Percentiles rank a stretch among this genome's conserved stretches.
Conservation (phyloP, 2,113 vertebrate species). For the Tringa solitaria region DNA sequence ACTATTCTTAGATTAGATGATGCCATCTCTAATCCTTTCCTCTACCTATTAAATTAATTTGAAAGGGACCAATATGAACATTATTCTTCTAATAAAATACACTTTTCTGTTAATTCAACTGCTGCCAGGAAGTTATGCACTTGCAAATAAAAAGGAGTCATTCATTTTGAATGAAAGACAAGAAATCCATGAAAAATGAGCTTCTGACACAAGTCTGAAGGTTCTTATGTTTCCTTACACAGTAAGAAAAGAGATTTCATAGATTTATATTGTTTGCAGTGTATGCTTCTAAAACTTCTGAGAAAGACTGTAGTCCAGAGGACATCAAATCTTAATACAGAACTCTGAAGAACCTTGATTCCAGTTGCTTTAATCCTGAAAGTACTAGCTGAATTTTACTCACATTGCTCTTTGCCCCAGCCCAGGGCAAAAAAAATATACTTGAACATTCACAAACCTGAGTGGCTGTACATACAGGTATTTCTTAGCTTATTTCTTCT, state of each 20-base stretch:
- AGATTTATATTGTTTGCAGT: not conserved
- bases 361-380: not conserved
- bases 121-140: not conserved
- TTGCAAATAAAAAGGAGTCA: not conserved
- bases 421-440: not conserved
- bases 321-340: not conserved
- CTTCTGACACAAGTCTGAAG: not conserved
- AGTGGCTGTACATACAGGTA: not conserved
- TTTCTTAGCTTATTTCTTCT: not conserved
- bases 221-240: not conserved
- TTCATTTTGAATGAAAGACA: not conserved
- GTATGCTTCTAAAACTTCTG: not conserved
- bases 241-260: not conserved
- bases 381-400: not conserved
- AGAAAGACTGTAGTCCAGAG: not conserved
- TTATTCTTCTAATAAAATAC: not conserved
- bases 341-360: not conserved
- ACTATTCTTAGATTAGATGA: not conserved
- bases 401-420: not conserved
- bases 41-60: not conserved
- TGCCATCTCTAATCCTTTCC: not conserved
- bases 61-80: not conserved
- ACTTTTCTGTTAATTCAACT: not conserved
- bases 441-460: not conserved
- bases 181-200: not conserved